A percentile compares a stretch with the other conserved stretches of the same genome.
These are phyloP conservation scores for Cheilinus undulatus DNA, from an alignment of 2,113 vertebrate genomes.

Conservation along the genomic window DNA sequence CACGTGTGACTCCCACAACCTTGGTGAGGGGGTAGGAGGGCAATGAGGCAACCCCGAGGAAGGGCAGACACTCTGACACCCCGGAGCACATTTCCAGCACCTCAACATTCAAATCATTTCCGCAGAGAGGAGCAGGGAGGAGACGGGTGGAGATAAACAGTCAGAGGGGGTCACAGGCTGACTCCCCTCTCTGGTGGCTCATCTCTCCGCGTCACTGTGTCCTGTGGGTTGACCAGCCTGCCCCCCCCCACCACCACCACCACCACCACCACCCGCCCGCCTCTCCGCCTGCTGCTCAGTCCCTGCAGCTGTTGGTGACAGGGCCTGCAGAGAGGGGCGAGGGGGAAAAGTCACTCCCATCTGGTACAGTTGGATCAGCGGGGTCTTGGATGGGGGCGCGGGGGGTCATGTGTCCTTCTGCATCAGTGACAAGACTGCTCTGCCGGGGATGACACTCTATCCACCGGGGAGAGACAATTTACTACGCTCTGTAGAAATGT, in stretches of 20 bases:
- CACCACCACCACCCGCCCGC: constrained; percentile 8
- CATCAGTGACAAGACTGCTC: constrained; percentile 64
- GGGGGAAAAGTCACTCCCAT: constrained; percentile 80
- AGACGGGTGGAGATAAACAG: constrained; percentile 39
- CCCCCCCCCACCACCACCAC: not conserved
- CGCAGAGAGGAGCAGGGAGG: not conserved
- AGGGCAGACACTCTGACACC: constrained; percentile 4
- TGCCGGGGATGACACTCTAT: constrained; percentile 47
- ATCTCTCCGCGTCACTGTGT: constrained; percentile 28
- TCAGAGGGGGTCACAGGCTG: constrained; percentile 40
- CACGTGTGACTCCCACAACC: constrained; percentile 32
- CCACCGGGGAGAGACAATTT: constrained; percentile 41
- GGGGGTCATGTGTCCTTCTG: constrained; percentile 73
- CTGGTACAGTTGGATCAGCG: constrained; percentile 80
- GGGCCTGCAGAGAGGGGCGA: constrained; percentile 60
- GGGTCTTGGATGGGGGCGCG: constrained; percentile 60
- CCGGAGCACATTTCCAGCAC: constrained; percentile 8
- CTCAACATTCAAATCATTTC: constrained; percentile 45
- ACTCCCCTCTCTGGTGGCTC: constrained; percentile 49
- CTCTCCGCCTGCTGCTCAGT: constrained; percentile 38
- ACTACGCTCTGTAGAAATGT: too few relatives aligned
- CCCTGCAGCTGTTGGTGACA: constrained; percentile 70
- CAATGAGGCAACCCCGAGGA: constrained; percentile 22
- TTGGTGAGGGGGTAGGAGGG: not conserved
- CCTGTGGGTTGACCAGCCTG: constrained; percentile 40